Conservation (phyloP, 2,888 invertebrate genomes). For the Calameuta filiformis region DNA sequence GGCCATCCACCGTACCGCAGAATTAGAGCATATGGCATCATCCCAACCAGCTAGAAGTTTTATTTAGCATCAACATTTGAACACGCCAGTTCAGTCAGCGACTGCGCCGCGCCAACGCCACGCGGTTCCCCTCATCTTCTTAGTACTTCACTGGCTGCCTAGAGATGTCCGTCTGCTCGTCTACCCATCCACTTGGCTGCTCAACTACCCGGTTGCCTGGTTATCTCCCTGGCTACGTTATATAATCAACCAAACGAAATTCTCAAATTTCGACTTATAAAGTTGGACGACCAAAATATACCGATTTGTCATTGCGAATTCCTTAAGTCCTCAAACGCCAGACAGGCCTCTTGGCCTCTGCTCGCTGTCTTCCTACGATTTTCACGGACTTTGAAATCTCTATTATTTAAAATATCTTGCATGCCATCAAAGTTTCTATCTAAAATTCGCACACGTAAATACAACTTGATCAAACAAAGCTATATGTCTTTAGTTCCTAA, state of each 20-base stretch:
- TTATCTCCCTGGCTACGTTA: neutral
- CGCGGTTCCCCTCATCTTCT: neutral
- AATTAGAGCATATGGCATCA: constrained; percentile 64
- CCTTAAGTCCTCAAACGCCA: neutral
- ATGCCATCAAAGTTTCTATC: neutral
- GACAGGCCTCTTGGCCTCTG: no score
- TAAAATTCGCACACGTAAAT: neutral
- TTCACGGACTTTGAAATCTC: no score
- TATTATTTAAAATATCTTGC: no score
- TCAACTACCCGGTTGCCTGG: neutral
- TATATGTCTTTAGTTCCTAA: neutral
- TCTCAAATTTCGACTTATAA: neutral
- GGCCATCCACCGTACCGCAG: constrained; percentile 40
- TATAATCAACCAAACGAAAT: neutral
- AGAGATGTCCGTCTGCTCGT: neutral
- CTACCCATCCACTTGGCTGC: neutral
- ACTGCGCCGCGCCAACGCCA: neutral
- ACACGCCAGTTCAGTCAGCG: neutral
- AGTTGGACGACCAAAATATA: constrained; percentile 17
- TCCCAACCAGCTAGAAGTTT: constrained; percentile 62
- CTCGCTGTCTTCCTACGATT: no score
- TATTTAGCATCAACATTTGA: constrained; percentile 62
- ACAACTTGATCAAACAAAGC: no score
- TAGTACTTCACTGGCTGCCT: neutral
- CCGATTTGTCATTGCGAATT: constrained; percentile 14